Percentiles rank a stretch among this genome's conserved stretches.
These are phyloP conservation scores for Drosophila suboccidentalis DNA, from an alignment of 2,888 invertebrate genomes.

Conservation along the genomic window DNA sequence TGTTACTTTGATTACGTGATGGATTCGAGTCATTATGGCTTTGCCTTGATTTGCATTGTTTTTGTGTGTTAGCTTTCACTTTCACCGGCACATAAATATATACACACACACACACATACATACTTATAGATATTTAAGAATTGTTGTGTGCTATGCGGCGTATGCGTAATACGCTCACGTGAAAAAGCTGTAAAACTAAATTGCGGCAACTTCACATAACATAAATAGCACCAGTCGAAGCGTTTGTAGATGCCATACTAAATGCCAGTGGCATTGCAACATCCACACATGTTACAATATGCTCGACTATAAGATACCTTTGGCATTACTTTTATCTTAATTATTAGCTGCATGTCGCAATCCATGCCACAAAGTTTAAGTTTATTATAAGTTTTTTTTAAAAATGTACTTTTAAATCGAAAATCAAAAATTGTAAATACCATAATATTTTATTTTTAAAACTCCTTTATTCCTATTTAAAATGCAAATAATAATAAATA, in stretches of 20 bases:
- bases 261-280: slow-evolving; percentile 3
- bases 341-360: too few species aligned
- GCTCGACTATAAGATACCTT: not conserved
- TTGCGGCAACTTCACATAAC: slow-evolving; percentile 25
- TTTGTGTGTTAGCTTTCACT: slow-evolving; percentile 10
- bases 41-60: slow-evolving; percentile 59
- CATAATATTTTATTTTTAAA: too few species aligned
- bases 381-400: too few species aligned
- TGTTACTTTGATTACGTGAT: slow-evolving; percentile 72
- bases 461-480: too few species aligned
- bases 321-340: too few species aligned
- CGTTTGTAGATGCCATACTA: not conserved
- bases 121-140: not conserved
- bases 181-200: slow-evolving; percentile 36
- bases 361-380: too few species aligned
- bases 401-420: too few species aligned
- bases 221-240: slow-evolving; percentile 1
- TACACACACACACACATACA: not conserved
- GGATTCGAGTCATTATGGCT: slow-evolving; percentile 71
- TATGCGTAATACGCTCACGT: slow-evolving; percentile 41
- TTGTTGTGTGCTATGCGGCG: slow-evolving; percentile 18
- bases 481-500: too few species aligned
- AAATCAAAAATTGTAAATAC: too few species aligned
- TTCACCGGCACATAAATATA: not conserved
- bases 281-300: not conserved